Base-by-base conservation (phyloP, 2,888 invertebrate genomes). In the Microctonus brassicae region DNA sequence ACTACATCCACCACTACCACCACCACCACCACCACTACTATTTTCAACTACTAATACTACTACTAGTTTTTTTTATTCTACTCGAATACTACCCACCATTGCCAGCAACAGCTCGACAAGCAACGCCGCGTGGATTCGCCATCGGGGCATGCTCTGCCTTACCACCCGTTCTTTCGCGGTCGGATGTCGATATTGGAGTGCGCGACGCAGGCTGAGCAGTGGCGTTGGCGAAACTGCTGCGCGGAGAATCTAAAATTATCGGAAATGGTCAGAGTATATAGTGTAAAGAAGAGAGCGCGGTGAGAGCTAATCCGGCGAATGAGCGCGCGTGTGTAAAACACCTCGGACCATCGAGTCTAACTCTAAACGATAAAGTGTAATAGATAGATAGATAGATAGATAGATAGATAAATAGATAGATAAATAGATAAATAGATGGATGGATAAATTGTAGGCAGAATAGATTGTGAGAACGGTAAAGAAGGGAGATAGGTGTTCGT, bases 171-270 rank as follows among this genome's bases (percentile, higher is more conserved):
- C 47, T 17, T n/a, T 17, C 47, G 47, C 17, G 7, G 17, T 47
- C 75, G 81, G 71, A 80, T 81, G 86, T 86, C 86, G 85, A 86
- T 86, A 86, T 83, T 83, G 79, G 80, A 82, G 83, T 86, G 86
- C 86, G 86, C 86, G 79, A 80, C 82, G 77, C 83, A 80, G 80
- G 83, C 79, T 83, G 85, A 83, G 86, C 86, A 83, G 80, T 82
- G 79, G 84, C 80, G 78, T 73, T 76, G 39, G 55, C n/a, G 72
- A 78, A 81, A 80, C 79, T 80, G 78, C 81, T 83, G 83, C 81
- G 82, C 82, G 79, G 80, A 78, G 84, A 81, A 79, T 84, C 84
- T 85, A 85, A 85, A 84, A 84, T 84, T 84, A 85, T 83, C 83
- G 82, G 81, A n/a, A n/a, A 72, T 76, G 76, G 77, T 78, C 74